Percentiles rank a stretch among this genome's conserved stretches.
phyloP scores from a whole-genome alignment of 2,797 vertebrate genomes.

The Erethizon dorsatum region DNA sequence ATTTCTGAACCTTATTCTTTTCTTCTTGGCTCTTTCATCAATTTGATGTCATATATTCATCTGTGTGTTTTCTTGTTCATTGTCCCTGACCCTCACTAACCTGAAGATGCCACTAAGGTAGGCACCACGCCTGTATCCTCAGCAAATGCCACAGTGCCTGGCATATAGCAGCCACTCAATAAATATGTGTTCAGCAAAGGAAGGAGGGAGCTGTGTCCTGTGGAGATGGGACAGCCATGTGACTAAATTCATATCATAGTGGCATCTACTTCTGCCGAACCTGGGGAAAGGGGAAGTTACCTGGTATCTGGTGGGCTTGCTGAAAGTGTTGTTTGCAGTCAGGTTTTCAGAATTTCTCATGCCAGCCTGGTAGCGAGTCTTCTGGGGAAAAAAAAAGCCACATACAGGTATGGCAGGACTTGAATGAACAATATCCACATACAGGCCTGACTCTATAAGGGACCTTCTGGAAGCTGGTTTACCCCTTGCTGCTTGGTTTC shows the following conservation, averaged over 20 bases:
- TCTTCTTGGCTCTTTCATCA: neutral
- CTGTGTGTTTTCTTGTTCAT: neutral
- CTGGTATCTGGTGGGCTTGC: conserved; percentile 97
- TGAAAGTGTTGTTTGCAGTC: conserved; percentile 93
- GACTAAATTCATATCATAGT: neutral
- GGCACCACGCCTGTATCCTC: neutral
- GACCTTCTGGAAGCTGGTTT: neutral
- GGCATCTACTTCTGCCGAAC: neutral
- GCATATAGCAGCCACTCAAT: neutral
- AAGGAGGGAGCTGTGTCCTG: neutral
- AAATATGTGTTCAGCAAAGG: neutral
- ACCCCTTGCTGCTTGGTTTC: neutral
- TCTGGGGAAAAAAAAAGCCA: conserved; percentile 89
- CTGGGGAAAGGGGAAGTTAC: conserved; percentile 86
- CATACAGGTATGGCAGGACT: neutral
- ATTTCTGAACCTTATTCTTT: neutral
- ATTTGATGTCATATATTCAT: neutral
- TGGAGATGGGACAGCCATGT: neutral
- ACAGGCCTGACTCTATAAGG: neutral
- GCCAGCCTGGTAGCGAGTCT: conserved; percentile 92
- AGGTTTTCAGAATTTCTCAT: conserved; percentile 92
- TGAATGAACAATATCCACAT: neutral
- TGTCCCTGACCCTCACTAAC: neutral
- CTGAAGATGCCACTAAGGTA: neutral
- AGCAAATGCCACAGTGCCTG: neutral